Evolutionary conservation across 2,797 vertebrate species (phyloP), one percentile per base, ranked within the genome.

Genomic region (Microchirus variegatus): DNA sequence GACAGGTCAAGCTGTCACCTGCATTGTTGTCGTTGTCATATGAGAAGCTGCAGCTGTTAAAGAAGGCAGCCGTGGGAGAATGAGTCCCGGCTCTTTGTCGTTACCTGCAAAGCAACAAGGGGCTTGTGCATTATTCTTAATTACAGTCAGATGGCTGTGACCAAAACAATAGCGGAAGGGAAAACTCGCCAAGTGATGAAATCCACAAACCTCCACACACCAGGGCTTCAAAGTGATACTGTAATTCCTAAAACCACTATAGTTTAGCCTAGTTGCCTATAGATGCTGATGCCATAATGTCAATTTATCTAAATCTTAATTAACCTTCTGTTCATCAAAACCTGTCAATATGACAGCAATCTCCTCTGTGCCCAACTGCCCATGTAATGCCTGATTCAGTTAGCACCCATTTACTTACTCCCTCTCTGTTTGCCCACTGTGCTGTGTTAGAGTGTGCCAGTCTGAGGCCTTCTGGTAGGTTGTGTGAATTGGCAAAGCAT

Each of bases 401-500:
- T 60, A 50, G 60, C 58, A 62, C 46, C 76, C 62, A 31, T 81
- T 81, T 78, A 70, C 54, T 63, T 74, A 44, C 69, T 73, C 75
- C 69, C 73, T 75, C 61, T 79, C 50, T 53, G 74, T 19, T 63
- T 71, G 67, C 73, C 83, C 66, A 71, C 74, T 75, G 78, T 41
- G 56, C 70, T 60, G 69, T 64, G 67, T 72, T 80, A 54, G 62
- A 76, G 61, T 48, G 59, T 79, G 86, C 78, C 84, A 77, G 77
- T 87, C 84, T 82, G 79, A 61, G 64, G 66, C 77, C 76, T 80
- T 82, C 75, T 76, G 62, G 70, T 71, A 49, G 58, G 45, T 54
- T 75, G 77, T 63, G 75, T 57, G 70, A 70, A 85, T 88, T 91
- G 89, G 87, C 89, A 89, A 62, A 17, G 64, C 81, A 81, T 89